Evolutionary conservation across 2,113 vertebrate species (phyloP), one percentile per base, ranked within the genome.

Genomic region (Gyps fulvus): DNA sequence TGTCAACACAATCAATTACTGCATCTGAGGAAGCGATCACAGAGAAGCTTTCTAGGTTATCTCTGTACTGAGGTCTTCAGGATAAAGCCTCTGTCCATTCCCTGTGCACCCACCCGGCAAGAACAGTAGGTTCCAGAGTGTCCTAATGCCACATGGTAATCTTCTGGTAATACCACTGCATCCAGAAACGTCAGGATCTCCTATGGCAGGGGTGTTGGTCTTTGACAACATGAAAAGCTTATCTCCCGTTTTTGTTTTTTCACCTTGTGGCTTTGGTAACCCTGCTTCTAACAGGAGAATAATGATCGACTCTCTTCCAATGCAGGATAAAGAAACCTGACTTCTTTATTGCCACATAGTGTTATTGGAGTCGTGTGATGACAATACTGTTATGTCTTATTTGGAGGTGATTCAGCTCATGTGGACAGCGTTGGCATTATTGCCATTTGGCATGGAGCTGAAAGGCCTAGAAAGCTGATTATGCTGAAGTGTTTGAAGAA

Each of bases 391-490:
- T 91, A 74, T 40, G 34, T 78, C 84, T 90, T 83, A 72, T 65
- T 93, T 94, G 78, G 78, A 93, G 58, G 49, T 88, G 40, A 66
- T 94, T 91, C 3, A 5, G 67, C 62, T 90, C 87, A 49, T 67
- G 69, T 71, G 69, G 61, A 54, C 58, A 89, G 54, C 0, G 0
- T 49, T 90, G 94, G 91, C 71, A 47, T 80, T 89, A 62, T 63
- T 91, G 74, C 83, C 72, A 71, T 95, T 96, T 95, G 74, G 78
- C 90, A 80, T 52, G 52, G 69, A 84, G 66, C 84, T 91, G 72
- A 93, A 95, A 87, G 82, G 26, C 77, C 77, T 95, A 83, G 77
- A 95, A 97, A 96, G 93, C 91, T 96, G 95, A 96, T 97, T 97
- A 89, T 31, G 38, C 38, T 79, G 72, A 92, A 93, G 71, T 86